phyloP scores from a whole-genome alignment of 2,888 invertebrate species.

The Cheilosia urbana region DNA sequence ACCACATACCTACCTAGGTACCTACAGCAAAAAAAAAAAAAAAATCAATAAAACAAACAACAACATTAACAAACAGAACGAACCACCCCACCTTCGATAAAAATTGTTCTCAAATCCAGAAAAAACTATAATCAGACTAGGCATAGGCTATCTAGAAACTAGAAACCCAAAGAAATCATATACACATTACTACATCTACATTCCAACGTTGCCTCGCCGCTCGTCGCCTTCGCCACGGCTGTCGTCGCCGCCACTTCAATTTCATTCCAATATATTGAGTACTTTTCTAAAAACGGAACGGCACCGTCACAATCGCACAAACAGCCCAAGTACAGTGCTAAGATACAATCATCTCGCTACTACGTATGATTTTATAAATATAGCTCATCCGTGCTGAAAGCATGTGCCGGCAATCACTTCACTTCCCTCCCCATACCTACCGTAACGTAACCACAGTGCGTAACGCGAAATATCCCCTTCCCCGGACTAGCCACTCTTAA shows the following conservation, averaged over 20 bases:
- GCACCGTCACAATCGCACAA: slow-evolving; percentile 54
- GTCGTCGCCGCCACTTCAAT: slow-evolving; percentile 66
- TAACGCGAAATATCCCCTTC: slow-evolving; percentile 43
- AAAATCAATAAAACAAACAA: no score
- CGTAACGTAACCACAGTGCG: no score
- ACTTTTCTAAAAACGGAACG: slow-evolving; percentile 74
- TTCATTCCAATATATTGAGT: slow-evolving; percentile 74
- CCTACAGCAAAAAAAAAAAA: not conserved
- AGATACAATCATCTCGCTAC: slow-evolving; percentile 67
- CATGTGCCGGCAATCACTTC: slow-evolving; percentile 72
- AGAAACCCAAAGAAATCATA: slow-evolving; percentile 54
- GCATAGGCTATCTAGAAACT: slow-evolving; percentile 13
- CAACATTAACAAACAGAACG: slow-evolving; percentile 43
- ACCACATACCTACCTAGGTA: not conserved
- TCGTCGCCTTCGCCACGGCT: slow-evolving; percentile 9
- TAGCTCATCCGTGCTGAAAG: slow-evolving; percentile 70
- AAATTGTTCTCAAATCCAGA: not conserved
- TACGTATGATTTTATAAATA: slow-evolving; percentile 70
- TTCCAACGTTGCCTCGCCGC: slow-evolving; percentile 32
- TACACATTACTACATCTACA: slow-evolving; percentile 51
- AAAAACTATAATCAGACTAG: slow-evolving; percentile 22
- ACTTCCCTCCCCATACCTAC: slow-evolving; percentile 16
- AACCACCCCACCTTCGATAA: slow-evolving; percentile 34
- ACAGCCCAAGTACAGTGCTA: slow-evolving; percentile 47
- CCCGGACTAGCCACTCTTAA: slow-evolving; percentile 11